Evolutionary conservation across 2,113 vertebrate species (phyloP).

Genomic region (Isichthys henryi): DNA sequence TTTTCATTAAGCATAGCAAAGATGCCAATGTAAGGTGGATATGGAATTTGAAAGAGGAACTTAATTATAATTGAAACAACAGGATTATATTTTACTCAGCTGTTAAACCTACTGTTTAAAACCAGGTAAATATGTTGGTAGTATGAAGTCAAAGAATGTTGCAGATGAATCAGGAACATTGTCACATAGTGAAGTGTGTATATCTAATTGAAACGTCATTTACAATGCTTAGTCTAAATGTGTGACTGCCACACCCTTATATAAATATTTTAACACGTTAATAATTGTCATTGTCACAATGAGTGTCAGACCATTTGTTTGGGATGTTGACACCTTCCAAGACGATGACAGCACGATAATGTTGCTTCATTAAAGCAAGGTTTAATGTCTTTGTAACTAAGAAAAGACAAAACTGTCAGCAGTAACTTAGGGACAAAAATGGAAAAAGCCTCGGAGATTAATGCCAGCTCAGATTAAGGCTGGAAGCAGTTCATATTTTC

Average conservation of each 20-base stretch:
- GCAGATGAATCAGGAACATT: background rate
- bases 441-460: constrained; percentile 2
- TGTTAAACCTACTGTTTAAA: background rate
- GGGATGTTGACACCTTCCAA: background rate
- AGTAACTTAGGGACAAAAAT: background rate
- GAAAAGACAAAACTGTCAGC: constrained; percentile 11
- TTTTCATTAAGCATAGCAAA: background rate
- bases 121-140: background rate
- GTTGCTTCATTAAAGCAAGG: background rate
- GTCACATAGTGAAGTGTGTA: background rate
- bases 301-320: background rate
- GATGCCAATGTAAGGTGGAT: background rate
- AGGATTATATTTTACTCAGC: background rate
- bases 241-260: background rate
- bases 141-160: background rate
- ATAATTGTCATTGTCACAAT: background rate
- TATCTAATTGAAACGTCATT: background rate
- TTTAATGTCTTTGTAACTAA: constrained; percentile 5
- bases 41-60: background rate
- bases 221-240: background rate
- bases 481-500: background rate
- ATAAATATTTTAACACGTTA: background rate
- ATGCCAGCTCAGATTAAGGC: constrained; percentile 4
- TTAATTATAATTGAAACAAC: background rate
- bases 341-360: background rate